Evolutionary conservation across 2,888 invertebrate genomes (phyloP), one percentile per base, ranked within the genome.

Genomic region (Branchipolynoe longqiensis): DNA sequence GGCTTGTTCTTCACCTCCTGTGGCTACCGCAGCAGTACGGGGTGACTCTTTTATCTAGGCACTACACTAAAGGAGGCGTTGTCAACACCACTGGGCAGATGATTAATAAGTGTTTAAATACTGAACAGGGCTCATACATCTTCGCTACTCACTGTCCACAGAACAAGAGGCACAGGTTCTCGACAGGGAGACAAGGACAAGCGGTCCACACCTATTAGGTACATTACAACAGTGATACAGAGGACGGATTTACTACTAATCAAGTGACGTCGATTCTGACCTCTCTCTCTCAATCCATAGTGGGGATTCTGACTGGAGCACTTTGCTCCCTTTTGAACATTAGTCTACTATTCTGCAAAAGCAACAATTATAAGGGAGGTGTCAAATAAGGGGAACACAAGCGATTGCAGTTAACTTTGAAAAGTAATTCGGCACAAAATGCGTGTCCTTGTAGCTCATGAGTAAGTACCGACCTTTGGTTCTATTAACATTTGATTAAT

Each of bases 401-500:
- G 62, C 25, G 25, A 62, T 31, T 62, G n/a, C n/a, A n/a, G n/a
- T n/a, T n/a, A n/a, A n/a, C n/a, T n/a, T n/a, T n/a, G n/a, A n/a
- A n/a, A n/a, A 28, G 31, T 1, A 2, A 31, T 62, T n/a, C 14
- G 25, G 69, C 69, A 69, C 38, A 18, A 36, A 2, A 18, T 69
- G 38, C 69, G 33, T 33, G 69, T 69, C 38, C 69, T 62, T 62
- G 62, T 62, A n/a, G n/a, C n/a, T n/a, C n/a, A n/a, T n/a, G n/a
- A n/a, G n/a, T n/a, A n/a, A n/a, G n/a, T n/a, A n/a, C n/a, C n/a
- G n/a, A n/a, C n/a, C n/a, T n/a, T n/a, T 48, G 8, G 48, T 48
- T 48, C 48, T 18, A 8, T 48, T 48, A 48, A 48, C 48, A 48
- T 12, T 12, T 48, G 8, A 12, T 48, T 18, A 48, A 48, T 48